Conservation (phyloP, 2,113 vertebrate genomes). For the Plecturocebus donacophilus region DNA sequence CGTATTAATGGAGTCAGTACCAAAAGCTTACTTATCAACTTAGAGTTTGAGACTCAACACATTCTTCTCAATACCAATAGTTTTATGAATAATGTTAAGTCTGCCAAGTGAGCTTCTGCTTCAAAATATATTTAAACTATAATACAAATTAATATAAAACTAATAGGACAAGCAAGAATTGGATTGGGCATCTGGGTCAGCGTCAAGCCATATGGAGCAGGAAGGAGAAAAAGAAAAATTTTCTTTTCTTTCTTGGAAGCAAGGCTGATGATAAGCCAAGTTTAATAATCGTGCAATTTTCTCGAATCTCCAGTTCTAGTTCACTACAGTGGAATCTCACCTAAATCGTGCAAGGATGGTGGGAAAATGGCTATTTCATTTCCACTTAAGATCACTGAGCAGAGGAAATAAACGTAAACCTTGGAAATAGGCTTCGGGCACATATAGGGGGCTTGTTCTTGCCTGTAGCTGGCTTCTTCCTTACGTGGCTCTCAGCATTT, state of each 20-base stretch:
- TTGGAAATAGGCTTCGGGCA: neutral
- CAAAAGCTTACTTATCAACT: constrained; percentile 46
- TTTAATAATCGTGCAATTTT: neutral
- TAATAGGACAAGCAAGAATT: neutral
- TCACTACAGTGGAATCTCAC: neutral
- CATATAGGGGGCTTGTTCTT: neutral
- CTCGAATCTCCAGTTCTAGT: neutral
- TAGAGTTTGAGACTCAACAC: neutral
- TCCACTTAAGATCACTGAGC: neutral
- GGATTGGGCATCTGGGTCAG: neutral
- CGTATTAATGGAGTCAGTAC: neutral
- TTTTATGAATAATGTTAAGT: neutral
- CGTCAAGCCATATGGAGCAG: neutral
- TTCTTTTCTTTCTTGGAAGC: constrained; percentile 17
- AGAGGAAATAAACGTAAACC: neutral
- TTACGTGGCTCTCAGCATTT: neutral
- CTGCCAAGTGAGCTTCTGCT: neutral
- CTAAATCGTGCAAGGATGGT: neutral
- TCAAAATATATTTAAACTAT: neutral
- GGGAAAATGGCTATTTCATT: neutral
- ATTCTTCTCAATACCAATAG: constrained; percentile 12
- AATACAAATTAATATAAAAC: neutral
- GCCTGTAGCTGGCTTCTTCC: neutral
- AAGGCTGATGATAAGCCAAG: neutral
- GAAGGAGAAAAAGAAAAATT: neutral